Evolutionary conservation across 2,888 invertebrate genomes (phyloP).

Genomic region (Steinernema scapterisci): DNA sequence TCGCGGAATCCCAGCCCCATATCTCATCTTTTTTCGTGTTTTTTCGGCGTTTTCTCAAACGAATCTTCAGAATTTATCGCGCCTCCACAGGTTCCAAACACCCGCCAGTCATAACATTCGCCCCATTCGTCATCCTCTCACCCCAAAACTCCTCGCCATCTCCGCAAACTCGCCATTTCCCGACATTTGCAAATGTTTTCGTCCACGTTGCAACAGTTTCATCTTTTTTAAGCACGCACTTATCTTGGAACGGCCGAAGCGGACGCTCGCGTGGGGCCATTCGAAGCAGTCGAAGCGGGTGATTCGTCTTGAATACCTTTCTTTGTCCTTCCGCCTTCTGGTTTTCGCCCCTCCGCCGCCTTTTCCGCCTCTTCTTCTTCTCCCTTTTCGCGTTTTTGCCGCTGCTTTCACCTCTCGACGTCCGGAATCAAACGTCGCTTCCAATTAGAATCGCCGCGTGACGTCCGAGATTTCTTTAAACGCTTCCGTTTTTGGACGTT

Average conservation of each 20-base stretch:
- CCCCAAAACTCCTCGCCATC: background rate
- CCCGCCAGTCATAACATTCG: too few relatives aligned
- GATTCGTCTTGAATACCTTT: background rate
- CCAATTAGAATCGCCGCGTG: constrained; percentile 17
- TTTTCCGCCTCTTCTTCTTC: background rate
- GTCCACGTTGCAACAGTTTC: background rate
- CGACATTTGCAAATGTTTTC: background rate
- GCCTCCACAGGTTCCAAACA: too few relatives aligned
- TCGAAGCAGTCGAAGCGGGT: background rate
- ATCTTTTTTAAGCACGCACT: background rate
- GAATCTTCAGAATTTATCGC: too few relatives aligned
- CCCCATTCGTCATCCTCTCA: too few relatives aligned
- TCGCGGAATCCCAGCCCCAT: too few relatives aligned
- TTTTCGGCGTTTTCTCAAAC: too few relatives aligned
- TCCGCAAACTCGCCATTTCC: background rate
- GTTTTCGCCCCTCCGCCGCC: background rate
- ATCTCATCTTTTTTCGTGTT: too few relatives aligned
- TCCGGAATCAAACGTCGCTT: constrained; percentile 5
- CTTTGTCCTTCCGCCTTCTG: background rate
- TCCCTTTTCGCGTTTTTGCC: background rate
- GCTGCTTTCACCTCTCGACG: background rate
- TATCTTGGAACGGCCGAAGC: background rate
- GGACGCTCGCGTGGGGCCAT: background rate
- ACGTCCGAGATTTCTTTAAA: constrained; percentile 2
- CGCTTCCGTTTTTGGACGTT: background rate